Base-by-base conservation (phyloP, 2,888 invertebrate genomes). In the Sepioteuthis lessoniana region DNA sequence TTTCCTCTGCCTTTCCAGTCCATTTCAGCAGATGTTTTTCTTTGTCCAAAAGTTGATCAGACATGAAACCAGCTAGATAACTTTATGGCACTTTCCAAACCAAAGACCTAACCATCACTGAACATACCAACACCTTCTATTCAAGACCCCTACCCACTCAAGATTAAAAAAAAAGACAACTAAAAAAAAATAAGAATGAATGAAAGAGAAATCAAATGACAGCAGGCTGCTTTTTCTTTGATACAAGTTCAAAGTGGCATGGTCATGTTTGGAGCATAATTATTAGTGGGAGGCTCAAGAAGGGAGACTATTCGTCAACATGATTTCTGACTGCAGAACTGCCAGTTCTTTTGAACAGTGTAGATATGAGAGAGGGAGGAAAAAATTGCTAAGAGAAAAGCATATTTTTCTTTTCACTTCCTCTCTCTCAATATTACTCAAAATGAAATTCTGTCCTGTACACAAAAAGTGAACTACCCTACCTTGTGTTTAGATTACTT, bases 1-100 rank as follows among this genome's bases (percentile, higher is more conserved):
- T 35, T 35, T 4, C 35, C 76, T 16, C 76, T 35, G 16, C n/a
- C 16, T 76, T 76, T 76, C 76, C 16, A n/a, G 76, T 76, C n/a
- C 16, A 76, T n/a, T 76, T 76, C 76, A 35, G n/a, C 76, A 76
- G n/a, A 76, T 76, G 76, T 76, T 76, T 76, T 76, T 76, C 76
- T n/a, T 76, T 76, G n/a, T 76, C 13, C n/a, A n/a, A 76, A 76
- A 76, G 76, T 76, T 76, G n/a, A 76, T 76, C 76, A n/a, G n/a
- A 76, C 76, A 76, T 76, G 76, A 76, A 76, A 76, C 76, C 76
- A n/a, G n/a, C 35, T 76, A 31, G n/a, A 76, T 76, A 76, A 76
- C 31, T 76, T 76, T 31, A 31, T 31, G 10, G 19, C n/a, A 76
- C 76, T 76, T 76, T 76, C n/a, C n/a, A 76, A 76, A n/a, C n/a